Percentiles rank a stretch among this genome's conserved stretches.
Evolutionary conservation across 2,888 invertebrate species (phyloP).

Genomic region (Hypomecis punctinalis): DNA sequence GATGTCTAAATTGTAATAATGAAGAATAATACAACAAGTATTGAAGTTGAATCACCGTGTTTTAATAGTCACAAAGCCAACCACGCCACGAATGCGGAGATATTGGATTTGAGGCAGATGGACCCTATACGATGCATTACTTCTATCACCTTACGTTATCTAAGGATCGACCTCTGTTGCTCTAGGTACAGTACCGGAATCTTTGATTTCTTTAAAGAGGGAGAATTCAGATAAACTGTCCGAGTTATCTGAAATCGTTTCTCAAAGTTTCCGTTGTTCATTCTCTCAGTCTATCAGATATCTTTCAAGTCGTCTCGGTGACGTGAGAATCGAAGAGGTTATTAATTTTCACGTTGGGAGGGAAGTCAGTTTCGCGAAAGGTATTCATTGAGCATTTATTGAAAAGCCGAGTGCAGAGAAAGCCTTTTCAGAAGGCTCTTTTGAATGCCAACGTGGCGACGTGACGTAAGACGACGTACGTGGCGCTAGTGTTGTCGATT

Average conservation of each 20-base stretch:
- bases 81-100: no score
- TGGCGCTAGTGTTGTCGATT: neutral
- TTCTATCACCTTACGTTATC: no score
- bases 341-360: conserved; percentile 61
- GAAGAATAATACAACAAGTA: no score
- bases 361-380: conserved; percentile 50
- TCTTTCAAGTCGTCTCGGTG: conserved; percentile 22
- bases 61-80: no score
- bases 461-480: conserved; percentile 10
- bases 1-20: no score
- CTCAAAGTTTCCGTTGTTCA: conserved; percentile 34
- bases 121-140: no score
- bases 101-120: no score
- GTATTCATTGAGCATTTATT: conserved; percentile 72
- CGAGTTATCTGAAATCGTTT: conserved; percentile 23
- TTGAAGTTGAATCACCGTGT: no score
- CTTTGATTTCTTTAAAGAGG: conserved; percentile 15
- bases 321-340: conserved; percentile 52
- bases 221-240: conserved; percentile 22
- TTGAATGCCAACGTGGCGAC: conserved; percentile 47
- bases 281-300: conserved; percentile 37
- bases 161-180: no score
- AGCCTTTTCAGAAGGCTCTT: conserved; percentile 66
- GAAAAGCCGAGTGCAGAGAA: conserved; percentile 62
- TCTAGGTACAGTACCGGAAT: neutral